Base-by-base conservation (phyloP, 2,797 vertebrate species). In the Dendrocincla fuliginosa region DNA sequence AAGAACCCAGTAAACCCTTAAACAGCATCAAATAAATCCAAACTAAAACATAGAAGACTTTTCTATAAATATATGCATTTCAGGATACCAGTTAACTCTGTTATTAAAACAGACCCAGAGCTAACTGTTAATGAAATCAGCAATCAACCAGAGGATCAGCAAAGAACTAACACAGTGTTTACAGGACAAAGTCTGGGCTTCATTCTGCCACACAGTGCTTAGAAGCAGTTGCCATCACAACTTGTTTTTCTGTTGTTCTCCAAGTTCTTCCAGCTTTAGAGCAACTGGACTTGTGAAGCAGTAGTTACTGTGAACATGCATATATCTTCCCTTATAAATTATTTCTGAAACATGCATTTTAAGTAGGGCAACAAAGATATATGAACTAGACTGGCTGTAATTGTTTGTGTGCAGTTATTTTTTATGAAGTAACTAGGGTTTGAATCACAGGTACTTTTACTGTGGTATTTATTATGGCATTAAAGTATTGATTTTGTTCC, bases 331-430 rank as follows among this genome's bases (percentile, higher is more conserved):
- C 49, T 91, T 75, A 96, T 96, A 82, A 93, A 97, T 97, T 88
- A 97, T 97, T 95, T 91, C 95, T 95, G 84, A 68, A 65, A 35
- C 20, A 35, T 6, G 5, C 78, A 4, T 90, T 97, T 95, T 47
- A 65, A 95, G 88, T 56, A 89, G 94, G 67, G 61, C 57, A 60
- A 55, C 44, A 75, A 91, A 73, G 84, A 87, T 78, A 61, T 23
- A 70, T 27, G 47, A 92, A 80, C 59, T 64, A 37, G 22, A 50
- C 19, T 18, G 33, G 25, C 27, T 81, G 25, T 68, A 39, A 53
- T 65, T 73, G 47, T 49, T 64, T 52, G 46, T 39, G 18, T 27
- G 44, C 25, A 56, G 46, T 20, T 68, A 22, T 47, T 76, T 92
- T 83, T 80, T 61, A 35, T 22, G 22, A 89, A 75, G 32, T 11